phyloP scores from a whole-genome alignment of 2,888 invertebrate species.

The Tryphoninae sp. region DNA sequence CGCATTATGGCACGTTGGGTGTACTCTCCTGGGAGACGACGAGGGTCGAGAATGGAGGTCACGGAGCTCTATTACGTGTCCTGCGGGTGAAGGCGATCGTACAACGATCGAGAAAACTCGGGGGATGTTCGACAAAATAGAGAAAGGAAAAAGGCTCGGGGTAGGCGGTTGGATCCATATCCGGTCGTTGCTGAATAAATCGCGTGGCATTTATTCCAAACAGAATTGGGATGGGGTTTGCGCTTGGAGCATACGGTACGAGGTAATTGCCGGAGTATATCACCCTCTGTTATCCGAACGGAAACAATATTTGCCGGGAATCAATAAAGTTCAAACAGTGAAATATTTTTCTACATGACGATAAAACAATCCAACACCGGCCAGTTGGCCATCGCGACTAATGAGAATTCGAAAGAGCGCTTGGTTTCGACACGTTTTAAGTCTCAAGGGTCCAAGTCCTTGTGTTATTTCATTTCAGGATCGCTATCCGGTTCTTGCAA shows the following conservation, averaged over 20 bases:
- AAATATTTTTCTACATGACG: too few species aligned
- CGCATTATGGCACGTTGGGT: conserved; percentile 6
- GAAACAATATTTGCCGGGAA: too few species aligned
- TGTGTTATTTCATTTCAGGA: neutral
- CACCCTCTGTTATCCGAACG: too few species aligned
- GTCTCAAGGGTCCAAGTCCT: too few species aligned
- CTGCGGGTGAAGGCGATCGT: neutral
- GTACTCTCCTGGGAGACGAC: conserved; percentile 3
- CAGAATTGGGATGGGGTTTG: too few species aligned
- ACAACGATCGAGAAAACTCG: neutral
- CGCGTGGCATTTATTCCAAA: neutral
- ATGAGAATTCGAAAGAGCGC: too few species aligned
- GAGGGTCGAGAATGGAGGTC: conserved; percentile 6
- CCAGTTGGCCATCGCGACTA: too few species aligned
- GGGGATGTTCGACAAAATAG: conserved; percentile 1
- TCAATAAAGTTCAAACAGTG: too few species aligned
- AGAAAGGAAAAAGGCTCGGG: neutral
- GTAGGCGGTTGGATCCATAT: neutral
- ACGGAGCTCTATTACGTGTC: conserved; percentile 23
- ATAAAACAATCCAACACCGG: too few species aligned
- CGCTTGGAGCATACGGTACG: too few species aligned
- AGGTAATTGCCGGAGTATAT: too few species aligned
- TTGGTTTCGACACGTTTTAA: too few species aligned
- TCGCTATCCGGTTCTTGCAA: neutral
- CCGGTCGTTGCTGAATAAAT: conserved; percentile 8